Conservation (phyloP, 2,888 invertebrate species). For the Catocala fraxini region DNA sequence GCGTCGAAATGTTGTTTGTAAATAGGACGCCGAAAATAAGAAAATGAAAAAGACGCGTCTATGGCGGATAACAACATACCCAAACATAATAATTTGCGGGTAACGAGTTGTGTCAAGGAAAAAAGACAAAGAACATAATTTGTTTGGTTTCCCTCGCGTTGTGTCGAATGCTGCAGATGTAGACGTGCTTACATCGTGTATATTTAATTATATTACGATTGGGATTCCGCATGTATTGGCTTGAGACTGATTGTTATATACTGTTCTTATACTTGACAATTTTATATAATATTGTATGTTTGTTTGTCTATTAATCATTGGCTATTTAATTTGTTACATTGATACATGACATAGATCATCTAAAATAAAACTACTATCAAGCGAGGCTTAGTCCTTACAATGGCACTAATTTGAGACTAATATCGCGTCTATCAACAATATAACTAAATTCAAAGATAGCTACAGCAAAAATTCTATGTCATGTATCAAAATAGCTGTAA, state of each 20-base stretch:
- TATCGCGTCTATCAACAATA: too few relatives aligned
- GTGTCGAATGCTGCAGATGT: conserved; percentile 42
- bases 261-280: conserved; percentile 68
- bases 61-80: background rate
- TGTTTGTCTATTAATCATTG: conserved; percentile 50
- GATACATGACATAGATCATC: conserved; percentile 20
- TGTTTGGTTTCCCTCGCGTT: conserved; percentile 1
- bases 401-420: too few relatives aligned
- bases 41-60: conserved; percentile 14
- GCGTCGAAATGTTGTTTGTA: conserved; percentile 26
- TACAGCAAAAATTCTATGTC: background rate
- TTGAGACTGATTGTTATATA: conserved; percentile 82
- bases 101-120: conserved; percentile 1
- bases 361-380: background rate
- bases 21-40: conserved; percentile 20
- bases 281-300: conserved; percentile 62
- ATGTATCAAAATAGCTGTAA: conserved; percentile 32
- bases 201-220: conserved; percentile 65
- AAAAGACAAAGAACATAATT: conserved; percentile 15
- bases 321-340: conserved; percentile 37
- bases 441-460: too few relatives aligned
- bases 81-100: conserved; percentile 9
- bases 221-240: conserved; percentile 72
- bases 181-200: conserved; percentile 52
- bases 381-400: too few relatives aligned